Percentiles rank a stretch among this genome's conserved stretches.
phyloP scores from a whole-genome alignment of 2,888 invertebrate species.

The Ophion ellenae region DNA sequence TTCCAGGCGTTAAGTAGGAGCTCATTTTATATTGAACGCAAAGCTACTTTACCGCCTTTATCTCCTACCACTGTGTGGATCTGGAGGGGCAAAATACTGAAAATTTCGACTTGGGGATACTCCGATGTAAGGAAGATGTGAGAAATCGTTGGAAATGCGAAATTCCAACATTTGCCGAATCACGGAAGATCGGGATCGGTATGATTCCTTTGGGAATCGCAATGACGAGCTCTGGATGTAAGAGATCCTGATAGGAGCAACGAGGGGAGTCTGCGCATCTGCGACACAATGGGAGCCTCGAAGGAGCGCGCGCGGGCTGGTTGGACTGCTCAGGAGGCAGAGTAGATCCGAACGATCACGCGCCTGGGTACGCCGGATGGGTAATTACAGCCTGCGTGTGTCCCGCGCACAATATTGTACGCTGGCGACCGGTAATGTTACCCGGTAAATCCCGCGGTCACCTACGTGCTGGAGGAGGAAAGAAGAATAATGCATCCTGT shows the following conservation, averaged over 20 bases:
- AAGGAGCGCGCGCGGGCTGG: background rate
- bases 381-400: slow-evolving; percentile 57
- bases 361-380: slow-evolving; percentile 16
- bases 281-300: slow-evolving; percentile 38
- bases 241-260: background rate
- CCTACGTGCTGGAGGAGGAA: slow-evolving; percentile 47
- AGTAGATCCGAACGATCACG: slow-evolving; percentile 49
- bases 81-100: too few species aligned
- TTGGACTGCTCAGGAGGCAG: slow-evolving; percentile 29
- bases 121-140: too few species aligned
- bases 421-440: slow-evolving; percentile 62
- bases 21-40: too few species aligned
- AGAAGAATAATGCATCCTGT: slow-evolving; percentile 10
- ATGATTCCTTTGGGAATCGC: slow-evolving; percentile 11
- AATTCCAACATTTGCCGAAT: too few species aligned
- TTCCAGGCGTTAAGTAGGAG: too few species aligned
- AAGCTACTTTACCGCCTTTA: too few species aligned
- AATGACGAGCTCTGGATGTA: slow-evolving; percentile 2
- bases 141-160: too few species aligned
- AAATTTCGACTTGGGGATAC: too few species aligned
- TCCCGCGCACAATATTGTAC: slow-evolving; percentile 41
- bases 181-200: background rate
- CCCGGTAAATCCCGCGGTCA: slow-evolving; percentile 59
- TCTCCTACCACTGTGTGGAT: too few species aligned
- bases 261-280: background rate